Evolutionary conservation across 2,888 invertebrate species (phyloP).

Genomic region (Zelleria hepariella): DNA sequence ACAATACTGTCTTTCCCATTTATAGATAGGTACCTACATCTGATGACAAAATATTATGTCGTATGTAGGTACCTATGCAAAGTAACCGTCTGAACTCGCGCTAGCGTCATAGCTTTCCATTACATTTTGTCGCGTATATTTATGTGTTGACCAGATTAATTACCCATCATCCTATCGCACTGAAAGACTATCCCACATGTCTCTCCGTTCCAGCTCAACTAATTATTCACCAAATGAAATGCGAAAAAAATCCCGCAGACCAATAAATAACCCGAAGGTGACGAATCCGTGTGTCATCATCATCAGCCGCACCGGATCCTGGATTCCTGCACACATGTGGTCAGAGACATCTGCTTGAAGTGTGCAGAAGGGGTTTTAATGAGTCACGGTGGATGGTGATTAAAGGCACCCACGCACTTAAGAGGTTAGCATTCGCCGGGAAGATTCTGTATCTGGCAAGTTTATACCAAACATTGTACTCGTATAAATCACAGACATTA

Average conservation of each 20-base stretch:
- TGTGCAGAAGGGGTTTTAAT: conserved; percentile 9
- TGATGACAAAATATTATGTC: too few relatives aligned
- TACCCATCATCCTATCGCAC: background rate
- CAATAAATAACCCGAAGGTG: background rate
- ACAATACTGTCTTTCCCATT: too few relatives aligned
- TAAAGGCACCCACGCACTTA: background rate
- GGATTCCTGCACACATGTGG: conserved; percentile 1
- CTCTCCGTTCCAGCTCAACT: background rate
- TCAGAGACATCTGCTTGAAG: background rate
- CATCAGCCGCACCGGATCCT: background rate
- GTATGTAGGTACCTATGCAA: too few relatives aligned
- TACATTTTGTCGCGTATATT: too few relatives aligned
- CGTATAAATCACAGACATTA: too few relatives aligned
- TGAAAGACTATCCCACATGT: background rate
- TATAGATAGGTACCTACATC: too few relatives aligned
- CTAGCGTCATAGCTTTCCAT: too few relatives aligned
- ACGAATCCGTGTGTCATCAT: conserved; percentile 8
- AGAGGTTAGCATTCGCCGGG: too few relatives aligned
- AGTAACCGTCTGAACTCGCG: too few relatives aligned
- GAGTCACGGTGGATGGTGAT: conserved; percentile 14
- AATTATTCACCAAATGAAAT: background rate
- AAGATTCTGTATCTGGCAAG: too few relatives aligned
- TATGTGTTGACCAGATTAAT: too few relatives aligned
- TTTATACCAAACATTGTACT: too few relatives aligned
- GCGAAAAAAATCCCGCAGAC: background rate